Evolutionary conservation across 2,888 invertebrate genomes (phyloP), one percentile per base, ranked within the genome.

Genomic region (Ptilodon capucinus): DNA sequence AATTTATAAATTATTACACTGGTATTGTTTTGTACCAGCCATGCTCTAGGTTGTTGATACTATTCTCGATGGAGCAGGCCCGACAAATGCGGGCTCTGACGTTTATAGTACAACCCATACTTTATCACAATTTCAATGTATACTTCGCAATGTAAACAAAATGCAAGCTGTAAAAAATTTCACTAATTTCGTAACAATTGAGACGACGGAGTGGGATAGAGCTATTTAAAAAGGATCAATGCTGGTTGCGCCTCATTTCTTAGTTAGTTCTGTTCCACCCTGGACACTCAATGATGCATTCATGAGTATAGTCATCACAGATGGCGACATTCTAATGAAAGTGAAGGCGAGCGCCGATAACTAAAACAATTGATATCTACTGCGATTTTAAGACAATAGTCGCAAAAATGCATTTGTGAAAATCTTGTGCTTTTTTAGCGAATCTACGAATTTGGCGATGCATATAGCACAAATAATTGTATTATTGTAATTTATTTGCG

Each of bases 21-120:
- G 18, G 11, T 32, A 42, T 36, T n/a, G n/a, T n/a, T n/a, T 42
- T 38, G 44, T 46, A 64, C 60, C 60, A 64, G 60, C 55, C 48
- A 30, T 50, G 55, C 60, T 64, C 48, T 44, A 14, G 41, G n/a
- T 17, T 45, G 35, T 35, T 39, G 36, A 40, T 40, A 48, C 32
- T 48, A 32, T 53, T 40, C 8, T 23, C 38, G 28, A 42, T 35
- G 3, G 30, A 21, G 41, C 43, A 7, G 16, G 34, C 23, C 42
- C 25, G 34, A 16, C 1, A 1, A 28, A 7, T 2, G 42, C 21
- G n/a, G 14, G 11, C 40, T 28, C 41, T 41, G 42, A 40, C 36
- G 43, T 13, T 28, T 23, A 25, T 42, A 50, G 42, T 42, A 40
- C 35, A 34, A 49, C 35, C 21, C 49, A 21, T 17, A 16, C 34